Evolutionary conservation across 2,113 vertebrate species (phyloP).

Genomic region (Falco punctatus): DNA sequence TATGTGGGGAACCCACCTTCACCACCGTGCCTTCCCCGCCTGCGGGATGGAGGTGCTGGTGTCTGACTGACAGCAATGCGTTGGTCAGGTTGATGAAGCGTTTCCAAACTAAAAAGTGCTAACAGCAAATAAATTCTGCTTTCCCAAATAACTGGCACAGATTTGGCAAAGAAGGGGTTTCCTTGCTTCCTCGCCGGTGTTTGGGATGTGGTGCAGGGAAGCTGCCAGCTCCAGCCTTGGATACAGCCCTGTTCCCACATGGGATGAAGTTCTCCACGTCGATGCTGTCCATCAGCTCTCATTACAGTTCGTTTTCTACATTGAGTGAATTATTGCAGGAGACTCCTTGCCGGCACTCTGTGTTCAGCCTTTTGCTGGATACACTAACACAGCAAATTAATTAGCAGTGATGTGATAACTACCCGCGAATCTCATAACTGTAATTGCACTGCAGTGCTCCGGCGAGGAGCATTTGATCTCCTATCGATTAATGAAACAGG

Average conservation of each 20-base stretch:
- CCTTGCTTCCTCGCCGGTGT: fast-evolving
- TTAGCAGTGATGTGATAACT: conserved; percentile 6
- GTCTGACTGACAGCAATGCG: background rate
- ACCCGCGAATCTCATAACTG: background rate
- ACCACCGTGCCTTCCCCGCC: fast-evolving
- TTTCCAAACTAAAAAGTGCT: background rate
- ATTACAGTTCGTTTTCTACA: background rate
- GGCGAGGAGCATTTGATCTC: background rate
- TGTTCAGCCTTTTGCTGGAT: background rate
- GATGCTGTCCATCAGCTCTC: background rate
- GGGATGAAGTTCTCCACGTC: background rate
- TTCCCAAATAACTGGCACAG: background rate
- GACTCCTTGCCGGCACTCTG: background rate
- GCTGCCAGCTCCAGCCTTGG: background rate
- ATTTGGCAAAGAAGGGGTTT: background rate
- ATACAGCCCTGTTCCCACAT: fast-evolving
- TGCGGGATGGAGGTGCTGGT: fast-evolving
- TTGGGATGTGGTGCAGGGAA: background rate
- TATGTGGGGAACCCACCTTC: background rate
- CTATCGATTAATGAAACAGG: background rate
- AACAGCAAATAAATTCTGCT: background rate
- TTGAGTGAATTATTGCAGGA: background rate
- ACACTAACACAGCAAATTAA: background rate
- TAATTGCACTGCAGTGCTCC: background rate
- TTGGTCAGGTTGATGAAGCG: fast-evolving